Evolutionary conservation across 2,888 invertebrate genomes (phyloP), one percentile per base, ranked within the genome.

Genomic region (Oscheius sp.): DNA sequence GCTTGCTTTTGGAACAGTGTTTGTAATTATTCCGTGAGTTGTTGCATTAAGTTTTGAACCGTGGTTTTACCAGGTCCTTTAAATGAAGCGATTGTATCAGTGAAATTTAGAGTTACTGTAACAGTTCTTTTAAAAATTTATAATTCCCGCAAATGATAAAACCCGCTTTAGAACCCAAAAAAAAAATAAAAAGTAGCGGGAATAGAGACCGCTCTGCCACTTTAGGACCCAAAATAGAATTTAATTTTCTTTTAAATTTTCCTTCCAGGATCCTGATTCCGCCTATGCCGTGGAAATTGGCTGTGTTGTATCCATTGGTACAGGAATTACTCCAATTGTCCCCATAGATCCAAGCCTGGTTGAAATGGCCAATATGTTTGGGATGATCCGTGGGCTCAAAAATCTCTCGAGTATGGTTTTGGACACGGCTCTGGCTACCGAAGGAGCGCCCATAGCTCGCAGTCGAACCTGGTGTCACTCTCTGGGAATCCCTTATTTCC

Each of bases 361-460:
- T 9, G 21, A 72, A 92, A 93, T 81, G 81, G 77, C 69, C 59
- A 77, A 81, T 59, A 72, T 76, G 70, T 72, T 81, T 56, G 81
- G 81, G 25, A 61, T 81, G 68, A 41, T 81, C 0, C 70, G 93
- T 86, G 95, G 95, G 13, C 92, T 96, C 3, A 92, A 93, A 0
- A 93, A 94, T 0, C 91, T 98, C 61, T 94, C 94, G 2, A 92
- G 92, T 35, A 90, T 98, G n/a, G 91, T 98, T 6, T 93, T 97
- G 7, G 96, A 98, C 89, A 94, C 94, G 92, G 96, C 95, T 3
- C 96, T 97, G 0, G 93, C 93, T 72, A 92, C 95, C 9, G 95
- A 97, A 90, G 97, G 97, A 0, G 92, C 95, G 68, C 94, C 97
- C 13, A 95, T 97, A 21, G 95, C 96, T 88, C 92, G 98, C 29